Conservation (phyloP, 1,140 invertebrate genomes). For the Euschistus heros region DNA sequence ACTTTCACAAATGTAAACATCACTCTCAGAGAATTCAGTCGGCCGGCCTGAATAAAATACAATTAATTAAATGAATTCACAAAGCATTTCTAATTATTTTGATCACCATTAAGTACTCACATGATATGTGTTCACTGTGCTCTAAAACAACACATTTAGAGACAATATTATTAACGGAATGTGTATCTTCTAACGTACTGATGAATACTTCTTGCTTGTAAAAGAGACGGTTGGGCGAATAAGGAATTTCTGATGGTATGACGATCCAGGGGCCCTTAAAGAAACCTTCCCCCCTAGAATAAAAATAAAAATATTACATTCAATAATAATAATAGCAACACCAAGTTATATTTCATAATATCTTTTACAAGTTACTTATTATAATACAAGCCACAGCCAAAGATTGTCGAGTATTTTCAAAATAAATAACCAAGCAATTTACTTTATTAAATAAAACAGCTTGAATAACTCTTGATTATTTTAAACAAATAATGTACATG, state of each 20-base stretch:
- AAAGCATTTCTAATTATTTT: no score
- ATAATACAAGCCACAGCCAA: no score
- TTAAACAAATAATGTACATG: no score
- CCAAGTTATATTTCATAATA: no score
- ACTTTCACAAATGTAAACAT: slow-evolving; percentile 89
- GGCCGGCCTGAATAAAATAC: slow-evolving; percentile 56
- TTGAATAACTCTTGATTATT: no score
- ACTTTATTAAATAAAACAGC: no score
- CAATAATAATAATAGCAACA: no score
- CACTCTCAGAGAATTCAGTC: slow-evolving; percentile 85
- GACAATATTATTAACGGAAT: slow-evolving; percentile 79
- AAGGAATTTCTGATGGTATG: slow-evolving; percentile 73
- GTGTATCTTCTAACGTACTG: slow-evolving; percentile 82
- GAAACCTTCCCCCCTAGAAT: slow-evolving; percentile 69
- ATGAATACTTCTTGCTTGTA: slow-evolving; percentile 92
- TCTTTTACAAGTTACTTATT: no score
- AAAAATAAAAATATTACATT: no score
- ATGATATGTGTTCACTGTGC: slow-evolving; percentile 80
- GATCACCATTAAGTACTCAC: slow-evolving; percentile 43
- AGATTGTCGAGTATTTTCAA: no score
- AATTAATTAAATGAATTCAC: not conserved
- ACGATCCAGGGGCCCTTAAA: slow-evolving; percentile 91
- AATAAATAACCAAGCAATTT: no score
- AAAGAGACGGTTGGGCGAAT: slow-evolving; percentile 63
- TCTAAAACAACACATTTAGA: slow-evolving; percentile 86